These are phyloP conservation scores for Hycleus cichorii DNA, from an alignment of 1,140 invertebrate genomes.

Conservation along the genomic window DNA sequence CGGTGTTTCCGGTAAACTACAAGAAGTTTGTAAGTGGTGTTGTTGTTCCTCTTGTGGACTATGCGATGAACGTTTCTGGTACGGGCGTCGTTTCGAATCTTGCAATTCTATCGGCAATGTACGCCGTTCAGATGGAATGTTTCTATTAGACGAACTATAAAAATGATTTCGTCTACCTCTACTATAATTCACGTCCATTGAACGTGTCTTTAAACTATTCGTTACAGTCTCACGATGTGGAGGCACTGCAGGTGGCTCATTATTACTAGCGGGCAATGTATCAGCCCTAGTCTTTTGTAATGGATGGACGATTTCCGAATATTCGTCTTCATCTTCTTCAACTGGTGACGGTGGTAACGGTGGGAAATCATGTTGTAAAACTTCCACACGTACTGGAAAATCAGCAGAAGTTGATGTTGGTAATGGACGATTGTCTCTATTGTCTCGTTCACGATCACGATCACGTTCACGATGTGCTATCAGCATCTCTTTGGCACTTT, in stretches of 20 bases:
- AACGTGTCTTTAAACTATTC: conserved; percentile 69
- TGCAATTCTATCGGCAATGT: conserved; percentile 62
- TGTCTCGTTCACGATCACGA: conserved; percentile 17
- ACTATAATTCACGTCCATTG: conserved; percentile 61
- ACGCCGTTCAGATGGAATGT: conserved; percentile 54
- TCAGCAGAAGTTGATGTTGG: conserved; percentile 50
- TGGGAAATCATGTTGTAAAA: conserved; percentile 59
- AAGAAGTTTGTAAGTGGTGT: conserved; percentile 65
- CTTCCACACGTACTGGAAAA: conserved; percentile 49
- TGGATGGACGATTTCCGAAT: conserved; percentile 56
- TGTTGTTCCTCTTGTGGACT: conserved; percentile 47
- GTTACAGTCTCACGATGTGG: conserved; percentile 58
- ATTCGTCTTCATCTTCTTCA: conserved; percentile 67
- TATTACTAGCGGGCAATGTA: conserved; percentile 44
- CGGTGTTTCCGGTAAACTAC: conserved; percentile 73
- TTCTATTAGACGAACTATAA: conserved; percentile 44
- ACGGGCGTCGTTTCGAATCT: conserved; percentile 44
- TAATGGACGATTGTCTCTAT: conserved; percentile 40
- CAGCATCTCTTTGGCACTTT: conserved; percentile 59
- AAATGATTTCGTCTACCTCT: conserved; percentile 55
- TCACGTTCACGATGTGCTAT: conserved; percentile 43
- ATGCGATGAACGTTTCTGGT: conserved; percentile 43
- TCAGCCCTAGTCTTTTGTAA: conserved; percentile 45
- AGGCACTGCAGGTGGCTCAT: conserved; percentile 56
- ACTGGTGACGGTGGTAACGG: conserved; percentile 70